A percentile compares a stretch with the other conserved stretches of the same genome.
Conservation (phyloP, 2,888 invertebrate genomes). For the Trilocha varians region DNA sequence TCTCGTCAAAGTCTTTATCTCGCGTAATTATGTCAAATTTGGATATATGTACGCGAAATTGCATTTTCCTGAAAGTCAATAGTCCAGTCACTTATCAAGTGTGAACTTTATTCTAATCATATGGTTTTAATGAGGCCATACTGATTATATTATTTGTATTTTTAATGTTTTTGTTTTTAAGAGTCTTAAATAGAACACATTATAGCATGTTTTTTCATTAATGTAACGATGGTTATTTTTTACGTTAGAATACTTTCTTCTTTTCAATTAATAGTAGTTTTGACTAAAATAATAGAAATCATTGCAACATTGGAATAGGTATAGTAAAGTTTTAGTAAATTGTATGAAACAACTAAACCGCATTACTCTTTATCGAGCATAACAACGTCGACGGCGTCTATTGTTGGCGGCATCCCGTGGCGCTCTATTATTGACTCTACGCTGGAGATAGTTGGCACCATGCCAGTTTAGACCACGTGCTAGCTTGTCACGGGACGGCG, state of each 20-base stretch:
- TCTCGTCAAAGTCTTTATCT: neutral
- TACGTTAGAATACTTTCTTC: too few relatives aligned
- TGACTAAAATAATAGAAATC: too few relatives aligned
- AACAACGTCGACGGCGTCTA: constrained; percentile 48
- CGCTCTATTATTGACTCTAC: constrained; percentile 71
- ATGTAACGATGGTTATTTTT: too few relatives aligned
- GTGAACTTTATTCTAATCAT: neutral
- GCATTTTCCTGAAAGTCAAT: neutral
- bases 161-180: neutral
- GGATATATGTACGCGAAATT: neutral
- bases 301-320: too few relatives aligned
- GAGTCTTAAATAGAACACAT: neutral
- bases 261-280: too few relatives aligned
- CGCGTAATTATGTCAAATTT: too few relatives aligned
- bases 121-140: constrained; percentile 9
- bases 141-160: neutral
- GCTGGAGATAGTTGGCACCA: constrained; percentile 69
- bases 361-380: constrained; percentile 1
- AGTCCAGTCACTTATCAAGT: neutral
- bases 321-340: too few relatives aligned
- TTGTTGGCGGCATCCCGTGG: constrained; percentile 71
- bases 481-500: constrained; percentile 58
- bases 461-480: constrained; percentile 66
- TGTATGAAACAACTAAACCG: neutral
- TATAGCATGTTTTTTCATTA: too few relatives aligned